These are phyloP conservation scores for Paragorgia papillata DNA, from an alignment of 92 coral and sea anemone genomes.

Conservation along the genomic window DNA sequence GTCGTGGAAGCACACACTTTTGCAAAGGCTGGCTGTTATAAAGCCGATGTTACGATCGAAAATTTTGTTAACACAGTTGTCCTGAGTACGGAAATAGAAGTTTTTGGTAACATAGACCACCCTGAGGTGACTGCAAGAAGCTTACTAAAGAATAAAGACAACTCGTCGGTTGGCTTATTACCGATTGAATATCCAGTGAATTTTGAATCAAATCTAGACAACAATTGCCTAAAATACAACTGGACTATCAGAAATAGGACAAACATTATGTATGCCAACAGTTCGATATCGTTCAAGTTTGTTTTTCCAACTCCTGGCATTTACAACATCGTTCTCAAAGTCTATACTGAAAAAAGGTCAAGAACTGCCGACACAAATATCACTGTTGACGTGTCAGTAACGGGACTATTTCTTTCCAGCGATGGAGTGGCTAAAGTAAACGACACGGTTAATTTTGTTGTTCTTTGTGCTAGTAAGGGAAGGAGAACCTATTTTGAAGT, in stretches of 20 bases:
- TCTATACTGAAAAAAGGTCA: constrained; percentile 44
- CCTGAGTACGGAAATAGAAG: constrained; percentile 56
- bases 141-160: not conserved
- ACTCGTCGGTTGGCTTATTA: constrained; percentile 26
- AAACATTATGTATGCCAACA: not conserved
- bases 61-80: constrained; percentile 68
- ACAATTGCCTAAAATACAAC: constrained; percentile 66
- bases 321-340: constrained; percentile 58
- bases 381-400: constrained; percentile 54
- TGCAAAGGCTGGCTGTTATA: constrained; percentile 70
- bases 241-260: constrained; percentile 59
- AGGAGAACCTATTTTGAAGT: constrained; percentile 66
- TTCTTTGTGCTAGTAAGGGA: constrained; percentile 76
- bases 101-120: constrained; percentile 51
- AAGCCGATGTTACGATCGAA: constrained; percentile 49
- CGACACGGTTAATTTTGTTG: constrained; percentile 58
- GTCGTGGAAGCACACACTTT: constrained; percentile 50
- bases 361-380: constrained; percentile 12
- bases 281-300: constrained; percentile 41
- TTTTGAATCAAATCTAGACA: constrained; percentile 50
- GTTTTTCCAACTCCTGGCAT: constrained; percentile 67
- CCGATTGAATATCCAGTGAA: constrained; percentile 83
- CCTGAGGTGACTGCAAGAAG: constrained; percentile 49
- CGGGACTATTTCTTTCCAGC: constrained; percentile 73
- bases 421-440: constrained; percentile 66